Conservation (phyloP, 1,140 invertebrate species). For the Drosophila bocqueti region DNA sequence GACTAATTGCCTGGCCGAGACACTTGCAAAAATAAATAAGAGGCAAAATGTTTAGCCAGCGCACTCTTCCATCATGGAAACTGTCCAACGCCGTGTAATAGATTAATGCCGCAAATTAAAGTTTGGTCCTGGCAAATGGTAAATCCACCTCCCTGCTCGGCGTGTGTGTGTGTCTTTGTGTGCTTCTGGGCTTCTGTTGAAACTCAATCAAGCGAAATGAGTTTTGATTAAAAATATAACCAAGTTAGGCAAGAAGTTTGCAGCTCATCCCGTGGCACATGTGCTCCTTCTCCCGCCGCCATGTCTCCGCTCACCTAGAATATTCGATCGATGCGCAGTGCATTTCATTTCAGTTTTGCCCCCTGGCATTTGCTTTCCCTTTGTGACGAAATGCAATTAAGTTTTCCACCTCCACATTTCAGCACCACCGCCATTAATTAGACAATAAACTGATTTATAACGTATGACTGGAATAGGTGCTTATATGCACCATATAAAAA, state of each 20-base stretch:
- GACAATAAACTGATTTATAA: slow-evolving; percentile 74
- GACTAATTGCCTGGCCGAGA: slow-evolving; percentile 37
- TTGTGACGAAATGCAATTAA: slow-evolving; percentile 58
- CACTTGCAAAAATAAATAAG: slow-evolving; percentile 52
- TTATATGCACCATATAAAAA: neutral
- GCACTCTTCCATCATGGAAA: slow-evolving; percentile 33
- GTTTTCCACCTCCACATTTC: slow-evolving; percentile 9
- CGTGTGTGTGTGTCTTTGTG: neutral
- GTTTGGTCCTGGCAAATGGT: slow-evolving; percentile 10
- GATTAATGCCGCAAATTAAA: slow-evolving; percentile 49
- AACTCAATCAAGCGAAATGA: slow-evolving; percentile 79
- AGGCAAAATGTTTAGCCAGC: slow-evolving; percentile 35
- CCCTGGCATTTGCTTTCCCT: slow-evolving; percentile 46
- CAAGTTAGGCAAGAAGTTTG: slow-evolving; percentile 61
- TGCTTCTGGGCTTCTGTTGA: slow-evolving; percentile 56
- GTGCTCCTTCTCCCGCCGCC: neutral
- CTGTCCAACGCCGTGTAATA: slow-evolving; percentile 26
- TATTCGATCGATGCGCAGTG: slow-evolving; percentile 37
- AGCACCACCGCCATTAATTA: slow-evolving; percentile 58
- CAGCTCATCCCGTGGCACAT: slow-evolving; percentile 41
- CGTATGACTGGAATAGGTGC: slow-evolving; percentile 14
- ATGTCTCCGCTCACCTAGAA: neutral
- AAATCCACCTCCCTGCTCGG: neutral
- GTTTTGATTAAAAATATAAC: slow-evolving; percentile 83
- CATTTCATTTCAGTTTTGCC: slow-evolving; percentile 46